A percentile compares a stretch with the other conserved stretches of the same genome.
Evolutionary conservation across 2,797 vertebrate genomes (phyloP).

Genomic region (Chromobotia macracanthus): DNA sequence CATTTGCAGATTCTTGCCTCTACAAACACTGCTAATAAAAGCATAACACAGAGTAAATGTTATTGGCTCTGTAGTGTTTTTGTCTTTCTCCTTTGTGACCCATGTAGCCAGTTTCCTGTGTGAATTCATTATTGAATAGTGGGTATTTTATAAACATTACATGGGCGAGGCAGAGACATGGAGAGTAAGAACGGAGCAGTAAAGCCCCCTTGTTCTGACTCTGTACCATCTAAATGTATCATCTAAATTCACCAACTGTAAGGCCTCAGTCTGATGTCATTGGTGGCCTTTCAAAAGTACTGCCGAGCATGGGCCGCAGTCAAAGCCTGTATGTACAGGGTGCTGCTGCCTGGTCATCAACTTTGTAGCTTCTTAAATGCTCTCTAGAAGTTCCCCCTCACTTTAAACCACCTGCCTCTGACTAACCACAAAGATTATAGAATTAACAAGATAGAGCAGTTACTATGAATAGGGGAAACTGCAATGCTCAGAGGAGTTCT

Average conservation of each 20-base stretch:
- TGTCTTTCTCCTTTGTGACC: slow-evolving; percentile 21
- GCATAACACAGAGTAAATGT: background rate
- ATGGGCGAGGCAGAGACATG: slow-evolving; percentile 37
- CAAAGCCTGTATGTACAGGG: slow-evolving; percentile 65
- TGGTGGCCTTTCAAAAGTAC: slow-evolving; percentile 69
- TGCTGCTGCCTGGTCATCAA: slow-evolving; percentile 66
- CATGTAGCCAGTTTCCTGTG: background rate
- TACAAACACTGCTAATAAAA: slow-evolving; percentile 5
- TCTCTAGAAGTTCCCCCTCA: too few relatives aligned
- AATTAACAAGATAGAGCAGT: too few relatives aligned
- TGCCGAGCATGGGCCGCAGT: slow-evolving; percentile 61
- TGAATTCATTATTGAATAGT: slow-evolving; percentile 28
- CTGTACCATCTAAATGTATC: slow-evolving; percentile 3
- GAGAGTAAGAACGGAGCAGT: background rate
- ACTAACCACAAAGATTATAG: too few relatives aligned
- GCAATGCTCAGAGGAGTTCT: too few relatives aligned
- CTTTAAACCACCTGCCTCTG: too few relatives aligned
- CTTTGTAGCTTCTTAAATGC: background rate
- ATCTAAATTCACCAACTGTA: slow-evolving; percentile 35
- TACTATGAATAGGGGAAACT: too few relatives aligned
- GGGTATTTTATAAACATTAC: slow-evolving; percentile 36
- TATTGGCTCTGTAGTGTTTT: background rate
- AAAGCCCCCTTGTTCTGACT: background rate
- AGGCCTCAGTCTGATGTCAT: slow-evolving; percentile 66
- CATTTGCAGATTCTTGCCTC: background rate